A percentile compares a stretch with the other conserved stretches of the same genome.
phyloP scores from a whole-genome alignment of 2,113 vertebrate genomes.

The Centropristis striata region DNA sequence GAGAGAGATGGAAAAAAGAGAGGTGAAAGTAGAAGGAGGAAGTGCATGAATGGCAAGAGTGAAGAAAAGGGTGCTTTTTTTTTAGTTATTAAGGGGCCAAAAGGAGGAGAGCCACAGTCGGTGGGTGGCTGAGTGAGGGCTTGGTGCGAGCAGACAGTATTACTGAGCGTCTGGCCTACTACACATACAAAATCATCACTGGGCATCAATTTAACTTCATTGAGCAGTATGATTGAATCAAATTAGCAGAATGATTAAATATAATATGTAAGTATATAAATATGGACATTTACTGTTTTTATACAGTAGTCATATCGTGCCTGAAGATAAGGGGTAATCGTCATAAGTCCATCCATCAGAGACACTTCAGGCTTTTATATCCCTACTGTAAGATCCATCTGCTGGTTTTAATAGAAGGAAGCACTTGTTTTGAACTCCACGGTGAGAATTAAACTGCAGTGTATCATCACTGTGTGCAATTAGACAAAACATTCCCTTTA shows the following conservation, averaged over 20 bases:
- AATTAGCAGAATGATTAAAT: constrained; percentile 19
- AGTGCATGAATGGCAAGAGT: constrained; percentile 29
- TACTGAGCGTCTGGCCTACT: not conserved
- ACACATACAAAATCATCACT: constrained; percentile 17
- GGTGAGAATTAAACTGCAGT: not conserved
- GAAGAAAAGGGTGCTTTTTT: constrained; percentile 11
- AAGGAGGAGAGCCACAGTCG: constrained; percentile 14
- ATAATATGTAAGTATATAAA: too few relatives aligned
- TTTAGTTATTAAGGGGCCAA: constrained; percentile 52
- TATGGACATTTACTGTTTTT: too few relatives aligned
- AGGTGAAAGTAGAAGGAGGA: constrained; percentile 30
- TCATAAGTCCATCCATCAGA: not conserved
- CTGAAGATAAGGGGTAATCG: not conserved
- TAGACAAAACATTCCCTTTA: not conserved
- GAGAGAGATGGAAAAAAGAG: constrained; percentile 18
- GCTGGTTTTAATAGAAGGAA: not conserved
- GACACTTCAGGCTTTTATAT: not conserved
- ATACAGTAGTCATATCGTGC: not conserved
- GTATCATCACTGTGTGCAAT: not conserved
- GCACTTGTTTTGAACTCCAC: not conserved
- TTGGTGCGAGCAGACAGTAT: constrained; percentile 4
- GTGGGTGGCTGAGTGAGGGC: not conserved
- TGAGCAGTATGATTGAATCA: constrained; percentile 11
- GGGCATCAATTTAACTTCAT: constrained; percentile 26
- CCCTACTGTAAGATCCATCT: not conserved